Conservation (phyloP, 2,888 invertebrate species). For the Carcina quercana region DNA sequence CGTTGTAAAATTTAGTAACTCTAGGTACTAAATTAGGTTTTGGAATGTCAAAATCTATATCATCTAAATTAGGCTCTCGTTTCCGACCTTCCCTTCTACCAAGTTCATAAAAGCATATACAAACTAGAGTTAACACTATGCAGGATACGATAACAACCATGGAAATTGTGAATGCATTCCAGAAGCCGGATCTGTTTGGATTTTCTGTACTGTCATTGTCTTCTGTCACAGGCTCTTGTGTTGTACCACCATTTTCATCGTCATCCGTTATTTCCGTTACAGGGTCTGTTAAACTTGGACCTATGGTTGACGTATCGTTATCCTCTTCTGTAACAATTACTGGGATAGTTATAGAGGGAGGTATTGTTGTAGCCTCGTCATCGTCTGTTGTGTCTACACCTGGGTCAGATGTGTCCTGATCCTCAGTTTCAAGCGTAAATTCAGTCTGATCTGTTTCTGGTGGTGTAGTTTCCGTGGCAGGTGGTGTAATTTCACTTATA, state of each 20-base stretch:
- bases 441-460: conserved; percentile 4
- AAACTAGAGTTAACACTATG: conserved; percentile 21
- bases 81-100: conserved; percentile 23
- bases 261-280: neutral
- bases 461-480: conserved; percentile 4
- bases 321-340: too few species aligned
- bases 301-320: neutral
- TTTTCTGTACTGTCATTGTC: neutral
- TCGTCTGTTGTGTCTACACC: neutral
- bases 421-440: neutral
- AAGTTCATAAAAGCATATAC: conserved; percentile 23
- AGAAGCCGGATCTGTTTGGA: conserved; percentile 17
- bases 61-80: conserved; percentile 12
- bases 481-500: conserved; percentile 5
- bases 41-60: conserved; percentile 17
- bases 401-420: neutral
- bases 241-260: neutral
- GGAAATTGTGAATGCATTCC: conserved; percentile 29
- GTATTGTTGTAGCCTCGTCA: neutral
- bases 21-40: conserved; percentile 19
- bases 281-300: neutral
- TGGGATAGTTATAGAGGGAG: neutral
- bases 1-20: conserved; percentile 14
- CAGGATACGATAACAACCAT: conserved; percentile 21
- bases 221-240: neutral